Conservation (phyloP, 2,888 invertebrate genomes). For the Metallyticus violacea region DNA sequence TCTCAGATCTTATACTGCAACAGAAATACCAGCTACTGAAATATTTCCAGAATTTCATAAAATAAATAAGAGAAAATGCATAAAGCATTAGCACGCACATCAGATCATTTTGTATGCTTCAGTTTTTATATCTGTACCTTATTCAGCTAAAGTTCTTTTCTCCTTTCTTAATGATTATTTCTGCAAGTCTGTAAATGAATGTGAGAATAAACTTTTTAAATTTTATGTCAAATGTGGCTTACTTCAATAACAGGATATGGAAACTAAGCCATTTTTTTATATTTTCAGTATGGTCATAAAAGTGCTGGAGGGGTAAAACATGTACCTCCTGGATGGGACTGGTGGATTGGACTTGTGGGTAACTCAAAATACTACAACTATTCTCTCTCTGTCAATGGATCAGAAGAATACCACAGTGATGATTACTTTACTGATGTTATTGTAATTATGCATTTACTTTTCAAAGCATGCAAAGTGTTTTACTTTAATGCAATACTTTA, state of each 20-base stretch:
- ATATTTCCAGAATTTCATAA: too few relatives aligned
- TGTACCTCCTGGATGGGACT: conserved; percentile 81
- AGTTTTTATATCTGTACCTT: too few relatives aligned
- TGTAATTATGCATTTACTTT: conserved; percentile 57
- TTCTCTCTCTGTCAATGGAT: conserved; percentile 77
- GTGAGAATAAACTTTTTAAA: neutral
- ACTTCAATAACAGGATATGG: neutral
- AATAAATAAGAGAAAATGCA: too few relatives aligned
- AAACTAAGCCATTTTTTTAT: conserved; percentile 6
- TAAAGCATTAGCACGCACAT: too few relatives aligned
- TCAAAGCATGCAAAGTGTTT: too few relatives aligned
- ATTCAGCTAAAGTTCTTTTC: too few relatives aligned
- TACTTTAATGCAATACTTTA: too few relatives aligned
- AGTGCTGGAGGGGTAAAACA: conserved; percentile 60
- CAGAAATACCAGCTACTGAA: too few relatives aligned
- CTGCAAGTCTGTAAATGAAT: neutral
- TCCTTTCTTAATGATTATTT: too few relatives aligned
- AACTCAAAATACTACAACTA: conserved; percentile 94
- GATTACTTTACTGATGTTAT: conserved; percentile 85
- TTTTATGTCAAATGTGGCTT: neutral
- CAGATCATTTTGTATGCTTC: too few relatives aligned
- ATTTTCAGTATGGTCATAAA: conserved; percentile 58
- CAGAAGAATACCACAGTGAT: conserved; percentile 57
- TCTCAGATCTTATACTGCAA: too few relatives aligned
- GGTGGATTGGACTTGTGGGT: conserved; percentile 84